Percentiles rank a stretch among this genome's conserved stretches.
Evolutionary conservation across 2,888 invertebrate genomes (phyloP).

Genomic region (Hypolimnas misippus): DNA sequence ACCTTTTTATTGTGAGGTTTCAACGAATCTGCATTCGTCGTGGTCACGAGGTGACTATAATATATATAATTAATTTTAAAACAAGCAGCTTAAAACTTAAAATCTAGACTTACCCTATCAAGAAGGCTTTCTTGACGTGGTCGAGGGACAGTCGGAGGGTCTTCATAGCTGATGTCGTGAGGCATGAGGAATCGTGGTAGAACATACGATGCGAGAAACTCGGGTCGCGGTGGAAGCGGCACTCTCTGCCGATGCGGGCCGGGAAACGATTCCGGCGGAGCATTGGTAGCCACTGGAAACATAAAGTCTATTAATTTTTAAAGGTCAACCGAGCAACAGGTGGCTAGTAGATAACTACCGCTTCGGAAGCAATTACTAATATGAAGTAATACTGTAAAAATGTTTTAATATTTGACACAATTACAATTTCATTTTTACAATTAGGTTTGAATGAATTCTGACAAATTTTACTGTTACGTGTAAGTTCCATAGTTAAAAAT

Average conservation of each 20-base stretch:
- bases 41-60: too few relatives aligned
- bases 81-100: too few relatives aligned
- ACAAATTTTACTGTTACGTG: too few relatives aligned
- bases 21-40: too few relatives aligned
- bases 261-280: slow-evolving; percentile 4
- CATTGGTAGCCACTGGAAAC: slow-evolving; percentile 18
- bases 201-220: slow-evolving; percentile 20
- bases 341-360: not conserved
- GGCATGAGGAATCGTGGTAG: slow-evolving; percentile 28
- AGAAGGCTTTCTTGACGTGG: slow-evolving; percentile 15
- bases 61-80: too few relatives aligned
- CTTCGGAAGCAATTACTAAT: too few relatives aligned
- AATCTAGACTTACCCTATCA: slow-evolving; percentile 20
- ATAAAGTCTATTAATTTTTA: not conserved
- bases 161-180: slow-evolving; percentile 25
- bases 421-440: too few relatives aligned
- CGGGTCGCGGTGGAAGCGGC: not conserved
- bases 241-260: slow-evolving; percentile 1
- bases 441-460: too few relatives aligned
- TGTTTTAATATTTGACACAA: too few relatives aligned
- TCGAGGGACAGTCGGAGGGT: slow-evolving; percentile 12
- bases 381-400: too few relatives aligned
- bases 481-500: too few relatives aligned
- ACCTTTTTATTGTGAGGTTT: too few relatives aligned
- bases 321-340: not conserved